Evolutionary conservation across 2,113 vertebrate genomes (phyloP).

Genomic region (Ivindomyrus marchei): DNA sequence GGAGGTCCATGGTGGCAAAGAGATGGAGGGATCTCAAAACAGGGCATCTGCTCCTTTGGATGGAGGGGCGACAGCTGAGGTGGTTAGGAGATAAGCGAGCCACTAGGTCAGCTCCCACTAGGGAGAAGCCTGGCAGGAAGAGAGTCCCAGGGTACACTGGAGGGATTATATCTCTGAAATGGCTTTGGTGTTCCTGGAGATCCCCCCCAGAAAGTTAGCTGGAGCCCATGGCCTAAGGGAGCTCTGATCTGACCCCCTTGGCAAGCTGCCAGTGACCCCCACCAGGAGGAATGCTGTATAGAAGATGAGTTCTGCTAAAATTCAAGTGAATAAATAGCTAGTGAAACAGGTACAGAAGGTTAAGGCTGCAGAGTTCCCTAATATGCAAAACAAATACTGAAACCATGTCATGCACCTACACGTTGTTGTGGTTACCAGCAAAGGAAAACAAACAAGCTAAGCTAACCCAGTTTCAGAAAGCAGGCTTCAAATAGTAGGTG

Average conservation of each 20-base stretch:
- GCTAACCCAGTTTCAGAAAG: neutral
- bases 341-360: neutral
- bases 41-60: neutral
- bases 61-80: neutral
- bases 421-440: neutral
- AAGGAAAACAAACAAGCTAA: neutral
- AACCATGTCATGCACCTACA: neutral
- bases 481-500: neutral
- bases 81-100: too few species aligned
- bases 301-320: neutral
- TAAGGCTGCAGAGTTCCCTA: neutral
- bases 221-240: neutral
- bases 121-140: too few species aligned
- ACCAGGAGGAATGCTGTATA: neutral
- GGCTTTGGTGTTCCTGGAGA: neutral
- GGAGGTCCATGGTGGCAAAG: neutral
- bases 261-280: neutral
- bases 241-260: neutral
- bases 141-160: neutral
- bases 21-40: neutral
- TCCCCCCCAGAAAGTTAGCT: neutral
- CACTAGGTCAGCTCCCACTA: too few species aligned
- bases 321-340: neutral
- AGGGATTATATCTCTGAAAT: neutral
- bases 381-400: neutral